A percentile compares a stretch with the other conserved stretches of the same genome.
phyloP scores from a whole-genome alignment of 2,888 invertebrate genomes.

The Luperina nickerlii region DNA sequence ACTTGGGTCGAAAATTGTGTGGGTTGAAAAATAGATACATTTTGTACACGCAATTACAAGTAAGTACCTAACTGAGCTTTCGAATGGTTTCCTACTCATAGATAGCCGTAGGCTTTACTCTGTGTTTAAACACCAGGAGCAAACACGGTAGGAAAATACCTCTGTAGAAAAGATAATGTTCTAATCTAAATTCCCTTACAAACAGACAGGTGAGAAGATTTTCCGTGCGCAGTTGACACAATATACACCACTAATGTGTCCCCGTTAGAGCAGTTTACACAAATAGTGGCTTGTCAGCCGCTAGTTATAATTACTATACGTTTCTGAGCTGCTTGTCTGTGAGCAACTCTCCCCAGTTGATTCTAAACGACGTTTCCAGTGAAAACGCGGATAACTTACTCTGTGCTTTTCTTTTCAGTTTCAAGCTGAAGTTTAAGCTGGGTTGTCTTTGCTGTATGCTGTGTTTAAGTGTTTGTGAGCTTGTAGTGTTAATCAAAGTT shows the following conservation, averaged over 20 bases:
- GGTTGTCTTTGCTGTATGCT: constrained; percentile 23
- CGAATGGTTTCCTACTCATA: neutral
- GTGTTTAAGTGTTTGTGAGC: constrained; percentile 19
- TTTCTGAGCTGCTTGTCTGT: constrained; percentile 36
- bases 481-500: constrained; percentile 9
- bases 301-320: constrained; percentile 46
- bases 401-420: constrained; percentile 48
- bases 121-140: neutral
- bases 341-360: constrained; percentile 53
- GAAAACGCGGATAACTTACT: constrained; percentile 51
- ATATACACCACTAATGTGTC: constrained; percentile 38
- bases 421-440: constrained; percentile 26
- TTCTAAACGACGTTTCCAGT: constrained; percentile 51
- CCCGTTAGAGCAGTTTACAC: constrained; percentile 43
- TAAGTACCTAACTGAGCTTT: neutral
- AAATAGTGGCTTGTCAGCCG: constrained; percentile 54
- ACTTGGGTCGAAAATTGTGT: neutral
- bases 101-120: neutral
- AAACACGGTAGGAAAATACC: neutral
- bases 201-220: constrained; percentile 32
- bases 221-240: constrained; percentile 20
- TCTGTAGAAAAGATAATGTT: constrained; percentile 13
- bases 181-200: constrained; percentile 31
- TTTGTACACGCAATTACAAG: neutral
- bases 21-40: neutral